phyloP scores from a whole-genome alignment of 2,888 invertebrate species.

The Dioctria linearis region DNA sequence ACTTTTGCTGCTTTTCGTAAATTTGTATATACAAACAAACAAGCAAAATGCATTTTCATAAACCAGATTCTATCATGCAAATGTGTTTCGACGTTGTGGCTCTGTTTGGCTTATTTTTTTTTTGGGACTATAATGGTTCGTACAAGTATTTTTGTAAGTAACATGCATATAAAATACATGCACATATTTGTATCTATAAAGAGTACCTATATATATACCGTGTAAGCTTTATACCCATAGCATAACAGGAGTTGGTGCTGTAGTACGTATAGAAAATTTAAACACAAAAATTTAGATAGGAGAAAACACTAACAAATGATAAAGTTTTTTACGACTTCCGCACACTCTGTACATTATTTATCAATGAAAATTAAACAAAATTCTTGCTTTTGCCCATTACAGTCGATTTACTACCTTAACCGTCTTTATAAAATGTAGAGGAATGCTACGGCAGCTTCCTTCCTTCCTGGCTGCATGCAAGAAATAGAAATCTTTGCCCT shows the following conservation, averaged over 20 bases:
- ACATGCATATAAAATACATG: too few relatives aligned
- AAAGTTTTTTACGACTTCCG: background rate
- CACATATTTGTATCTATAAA: too few relatives aligned
- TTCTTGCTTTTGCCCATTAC: constrained; percentile 20
- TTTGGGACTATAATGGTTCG: too few relatives aligned
- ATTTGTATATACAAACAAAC: background rate
- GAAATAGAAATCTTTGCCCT: background rate
- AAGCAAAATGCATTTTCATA: constrained; percentile 3
- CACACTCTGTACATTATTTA: background rate
- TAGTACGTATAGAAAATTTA: background rate
- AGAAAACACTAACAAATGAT: background rate
- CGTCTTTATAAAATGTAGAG: background rate
- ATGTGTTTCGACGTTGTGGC: background rate
- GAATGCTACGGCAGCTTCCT: background rate
- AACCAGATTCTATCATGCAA: background rate
- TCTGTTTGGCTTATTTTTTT: background rate
- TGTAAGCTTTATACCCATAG: background rate
- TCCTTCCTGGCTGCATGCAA: background rate
- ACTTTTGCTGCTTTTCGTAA: too few relatives aligned
- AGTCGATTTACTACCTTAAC: background rate
- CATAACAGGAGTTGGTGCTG: background rate
- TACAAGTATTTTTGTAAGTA: too few relatives aligned
- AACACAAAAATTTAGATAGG: background rate
- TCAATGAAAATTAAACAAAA: constrained; percentile 19
- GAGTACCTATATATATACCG: too few relatives aligned